A percentile compares a stretch with the other conserved stretches of the same genome.
These are phyloP conservation scores for Mycteria americana DNA, from an alignment of 2,797 vertebrate species.

Conservation along the genomic window DNA sequence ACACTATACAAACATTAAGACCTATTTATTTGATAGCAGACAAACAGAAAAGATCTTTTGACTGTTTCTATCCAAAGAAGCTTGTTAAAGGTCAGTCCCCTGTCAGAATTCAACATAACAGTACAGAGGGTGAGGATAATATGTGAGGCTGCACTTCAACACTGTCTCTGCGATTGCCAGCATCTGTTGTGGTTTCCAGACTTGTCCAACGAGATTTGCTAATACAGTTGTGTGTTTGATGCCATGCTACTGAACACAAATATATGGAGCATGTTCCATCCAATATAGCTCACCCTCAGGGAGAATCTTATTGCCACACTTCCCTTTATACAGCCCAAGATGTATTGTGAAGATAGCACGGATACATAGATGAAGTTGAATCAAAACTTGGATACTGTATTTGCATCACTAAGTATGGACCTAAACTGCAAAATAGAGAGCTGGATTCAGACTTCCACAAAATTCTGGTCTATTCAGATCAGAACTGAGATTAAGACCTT, in stretches of 20 bases:
- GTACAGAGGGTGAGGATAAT: background rate
- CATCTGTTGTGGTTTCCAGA: constrained; percentile 54
- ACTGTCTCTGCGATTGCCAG: constrained; percentile 3
- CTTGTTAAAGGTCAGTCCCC: background rate
- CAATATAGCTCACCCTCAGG: constrained; percentile 39
- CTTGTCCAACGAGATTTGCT: constrained; percentile 47
- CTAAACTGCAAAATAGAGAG: background rate
- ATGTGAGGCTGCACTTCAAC: background rate
- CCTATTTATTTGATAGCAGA: background rate
- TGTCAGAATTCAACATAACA: background rate
- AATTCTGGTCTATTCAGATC: background rate
- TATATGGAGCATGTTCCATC: constrained; percentile 22
- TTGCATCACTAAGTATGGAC: background rate
- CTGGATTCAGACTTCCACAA: background rate
- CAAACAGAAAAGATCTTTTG: background rate
- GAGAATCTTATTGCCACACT: background rate
- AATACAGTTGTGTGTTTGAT: constrained; percentile 32
- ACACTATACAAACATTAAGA: background rate
- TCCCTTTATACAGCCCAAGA: background rate
- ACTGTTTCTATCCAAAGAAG: background rate
- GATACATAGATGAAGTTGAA: background rate
- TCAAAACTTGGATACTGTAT: background rate
- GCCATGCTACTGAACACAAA: constrained; percentile 10
- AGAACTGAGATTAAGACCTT: background rate
- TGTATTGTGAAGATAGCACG: background rate